These are phyloP conservation scores for Gallinago media DNA, from an alignment of 2,113 vertebrate species.

Conservation along the genomic window DNA sequence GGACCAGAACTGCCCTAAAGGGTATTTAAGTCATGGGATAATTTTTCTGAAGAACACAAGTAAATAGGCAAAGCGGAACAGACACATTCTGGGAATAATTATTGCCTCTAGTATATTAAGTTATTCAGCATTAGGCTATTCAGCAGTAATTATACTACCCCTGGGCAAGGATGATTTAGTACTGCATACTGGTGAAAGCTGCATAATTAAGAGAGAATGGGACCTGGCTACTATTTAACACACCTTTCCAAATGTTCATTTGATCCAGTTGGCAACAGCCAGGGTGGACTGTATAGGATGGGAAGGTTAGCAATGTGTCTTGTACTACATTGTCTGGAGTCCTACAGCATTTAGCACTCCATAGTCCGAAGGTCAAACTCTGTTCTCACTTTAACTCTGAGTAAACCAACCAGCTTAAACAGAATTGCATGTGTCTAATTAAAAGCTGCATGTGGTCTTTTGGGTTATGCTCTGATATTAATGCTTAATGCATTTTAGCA, in stretches of 20 bases:
- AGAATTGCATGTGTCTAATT: neutral
- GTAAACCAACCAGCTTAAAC: neutral
- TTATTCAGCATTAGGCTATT: constrained; percentile 50
- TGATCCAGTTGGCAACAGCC: constrained; percentile 26
- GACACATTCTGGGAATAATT: constrained; percentile 50
- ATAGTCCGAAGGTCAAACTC: neutral
- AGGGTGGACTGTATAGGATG: neutral
- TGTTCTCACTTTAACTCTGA: constrained; percentile 13
- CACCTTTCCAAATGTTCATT: constrained; percentile 58
- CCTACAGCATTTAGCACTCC: neutral
- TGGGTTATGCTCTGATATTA: neutral
- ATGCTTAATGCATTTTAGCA: neutral
- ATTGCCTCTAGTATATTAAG: constrained; percentile 39
- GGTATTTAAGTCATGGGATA: constrained; percentile 23
- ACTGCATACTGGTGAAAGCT: neutral
- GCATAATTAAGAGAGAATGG: constrained; percentile 43
- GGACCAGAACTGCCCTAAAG: constrained; percentile 2
- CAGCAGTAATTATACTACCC: constrained; percentile 59
- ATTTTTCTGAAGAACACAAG: constrained; percentile 51
- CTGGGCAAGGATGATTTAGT: constrained; percentile 61
- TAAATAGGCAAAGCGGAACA: constrained; percentile 44
- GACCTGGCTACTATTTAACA: constrained; percentile 34
- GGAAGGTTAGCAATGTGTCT: neutral
- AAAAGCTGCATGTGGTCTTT: neutral
- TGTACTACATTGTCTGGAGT: neutral